These are phyloP conservation scores for Nematopogon swammerdamellus DNA, from an alignment of 2,888 invertebrate genomes.

Conservation along the genomic window DNA sequence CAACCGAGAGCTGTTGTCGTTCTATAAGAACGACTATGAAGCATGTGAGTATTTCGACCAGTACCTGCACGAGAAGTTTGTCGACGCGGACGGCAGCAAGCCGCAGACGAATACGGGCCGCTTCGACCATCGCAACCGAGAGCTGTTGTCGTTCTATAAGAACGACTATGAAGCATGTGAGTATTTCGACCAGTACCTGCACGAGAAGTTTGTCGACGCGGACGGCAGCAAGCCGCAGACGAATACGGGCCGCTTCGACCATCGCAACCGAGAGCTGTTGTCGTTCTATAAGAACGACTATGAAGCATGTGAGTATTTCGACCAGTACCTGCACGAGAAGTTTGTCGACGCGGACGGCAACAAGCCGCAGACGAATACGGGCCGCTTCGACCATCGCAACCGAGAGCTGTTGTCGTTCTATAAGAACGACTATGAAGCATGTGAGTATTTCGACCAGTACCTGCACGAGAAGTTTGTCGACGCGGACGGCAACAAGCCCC, in stretches of 20 bases:
- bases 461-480: slow-evolving; percentile 64
- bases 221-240: slow-evolving; percentile 54
- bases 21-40: slow-evolving; percentile 82
- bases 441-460: slow-evolving; percentile 30
- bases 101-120: slow-evolving; percentile 66
- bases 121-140: slow-evolving; percentile 71
- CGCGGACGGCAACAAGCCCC: slow-evolving; percentile 59
- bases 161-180: slow-evolving; percentile 74
- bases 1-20: slow-evolving; percentile 70
- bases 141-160: slow-evolving; percentile 77
- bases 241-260: slow-evolving; percentile 76
- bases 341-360: slow-evolving; percentile 57
- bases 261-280: slow-evolving; percentile 66
- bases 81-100: slow-evolving; percentile 57
- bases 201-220: slow-evolving; percentile 66
- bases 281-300: slow-evolving; percentile 86
- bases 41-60: slow-evolving; percentile 71
- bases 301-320: slow-evolving; percentile 51
- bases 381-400: slow-evolving; percentile 75
- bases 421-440: slow-evolving; percentile 72
- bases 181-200: slow-evolving; percentile 23
- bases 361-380: slow-evolving; percentile 62
- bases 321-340: slow-evolving; percentile 57
- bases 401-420: slow-evolving; percentile 78
- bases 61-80: slow-evolving; percentile 65